Evolutionary conservation across 2,888 invertebrate genomes (phyloP).

Genomic region (Eristalis intricaria): DNA sequence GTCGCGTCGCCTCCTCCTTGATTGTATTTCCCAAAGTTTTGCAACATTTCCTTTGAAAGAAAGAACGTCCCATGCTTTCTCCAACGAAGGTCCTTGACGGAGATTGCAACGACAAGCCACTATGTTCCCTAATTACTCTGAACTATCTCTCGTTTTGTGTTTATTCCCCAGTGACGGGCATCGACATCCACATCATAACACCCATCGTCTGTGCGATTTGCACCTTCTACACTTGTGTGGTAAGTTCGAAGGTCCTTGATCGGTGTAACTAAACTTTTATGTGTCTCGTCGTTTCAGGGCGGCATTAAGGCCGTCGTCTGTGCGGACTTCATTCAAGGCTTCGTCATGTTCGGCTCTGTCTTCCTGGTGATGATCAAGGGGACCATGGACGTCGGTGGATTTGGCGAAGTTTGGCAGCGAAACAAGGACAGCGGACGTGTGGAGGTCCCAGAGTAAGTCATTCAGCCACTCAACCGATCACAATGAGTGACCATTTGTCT

Average conservation of each 20-base stretch:
- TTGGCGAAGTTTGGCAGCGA: conserved; percentile 85
- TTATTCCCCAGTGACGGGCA: conserved; percentile 82
- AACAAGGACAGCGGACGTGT: conserved; percentile 87
- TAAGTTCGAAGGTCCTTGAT: conserved; percentile 81
- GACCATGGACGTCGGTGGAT: conserved; percentile 87
- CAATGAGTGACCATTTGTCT: background rate
- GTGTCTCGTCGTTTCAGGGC: conserved; percentile 82
- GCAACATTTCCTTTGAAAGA: background rate
- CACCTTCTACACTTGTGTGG: conserved; percentile 95
- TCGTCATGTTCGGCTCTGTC: conserved; percentile 89
- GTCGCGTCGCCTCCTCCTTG: too few species aligned
- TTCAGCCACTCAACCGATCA: background rate
- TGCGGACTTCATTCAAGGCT: conserved; percentile 90
- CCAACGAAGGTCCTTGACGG: background rate
- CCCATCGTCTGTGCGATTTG: conserved; percentile 88
- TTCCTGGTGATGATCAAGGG: conserved; percentile 88
- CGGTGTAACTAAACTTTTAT: background rate
- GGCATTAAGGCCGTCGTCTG: conserved; percentile 91
- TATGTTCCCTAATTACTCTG: background rate
- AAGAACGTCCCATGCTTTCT: background rate
- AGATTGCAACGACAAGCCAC: background rate
- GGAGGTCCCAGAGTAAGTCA: conserved; percentile 86
- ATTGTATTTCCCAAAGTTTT: background rate
- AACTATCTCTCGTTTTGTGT: conserved; percentile 73
- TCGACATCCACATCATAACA: conserved; percentile 90